These are phyloP conservation scores for Coptodon rendalli DNA, from an alignment of 2,113 vertebrate genomes.

Conservation along the genomic window DNA sequence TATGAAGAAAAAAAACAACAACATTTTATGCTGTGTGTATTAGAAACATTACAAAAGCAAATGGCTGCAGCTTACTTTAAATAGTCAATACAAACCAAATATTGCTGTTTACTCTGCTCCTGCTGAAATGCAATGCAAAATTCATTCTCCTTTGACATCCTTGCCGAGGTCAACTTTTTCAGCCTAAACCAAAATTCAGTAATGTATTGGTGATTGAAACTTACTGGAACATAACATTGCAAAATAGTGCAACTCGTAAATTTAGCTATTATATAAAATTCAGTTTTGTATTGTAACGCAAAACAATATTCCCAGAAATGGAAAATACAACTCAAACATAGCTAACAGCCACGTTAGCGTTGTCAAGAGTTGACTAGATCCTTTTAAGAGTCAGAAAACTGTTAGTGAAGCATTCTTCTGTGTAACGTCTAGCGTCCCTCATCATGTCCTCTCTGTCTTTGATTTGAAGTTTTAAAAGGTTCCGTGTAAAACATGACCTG, in stretches of 20 bases:
- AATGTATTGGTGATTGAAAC: neutral
- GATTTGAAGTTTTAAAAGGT: neutral
- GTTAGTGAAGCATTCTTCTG: neutral
- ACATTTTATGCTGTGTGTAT: neutral
- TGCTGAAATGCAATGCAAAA: neutral
- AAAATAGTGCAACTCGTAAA: neutral
- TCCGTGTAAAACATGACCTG: neutral
- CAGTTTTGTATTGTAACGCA: neutral
- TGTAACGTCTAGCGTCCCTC: neutral
- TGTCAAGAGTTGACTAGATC: neutral
- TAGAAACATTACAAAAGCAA: neutral
- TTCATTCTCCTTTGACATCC: neutral
- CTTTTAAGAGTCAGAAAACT: neutral
- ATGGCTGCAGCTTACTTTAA: neutral
- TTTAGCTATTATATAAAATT: neutral
- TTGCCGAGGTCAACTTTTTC: neutral
- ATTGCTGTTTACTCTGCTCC: neutral
- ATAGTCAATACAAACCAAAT: neutral
- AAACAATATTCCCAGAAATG: neutral
- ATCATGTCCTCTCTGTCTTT: neutral
- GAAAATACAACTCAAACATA: neutral
- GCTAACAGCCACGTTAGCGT: neutral
- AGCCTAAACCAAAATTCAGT: neutral
- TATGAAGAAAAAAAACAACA: accelerated
- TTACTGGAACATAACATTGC: neutral